Evolutionary conservation across 1,140 invertebrate species (phyloP), one percentile per base, ranked within the genome.

Genomic region (Hesperophylax magnus): DNA sequence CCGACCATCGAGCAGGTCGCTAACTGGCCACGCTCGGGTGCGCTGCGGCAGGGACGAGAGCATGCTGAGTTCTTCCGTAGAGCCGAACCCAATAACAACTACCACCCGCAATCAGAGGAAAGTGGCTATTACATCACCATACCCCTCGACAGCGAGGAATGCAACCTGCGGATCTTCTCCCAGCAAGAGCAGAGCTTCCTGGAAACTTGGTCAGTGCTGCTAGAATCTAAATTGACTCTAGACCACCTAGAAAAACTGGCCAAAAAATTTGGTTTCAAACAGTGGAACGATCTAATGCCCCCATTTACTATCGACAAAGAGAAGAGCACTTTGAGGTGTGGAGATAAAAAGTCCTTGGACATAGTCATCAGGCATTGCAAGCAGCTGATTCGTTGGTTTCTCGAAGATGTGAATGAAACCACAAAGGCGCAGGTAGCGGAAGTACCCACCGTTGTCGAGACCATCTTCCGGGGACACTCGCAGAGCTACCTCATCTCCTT

Each of bases 361-460:
- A 47, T 22, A 72, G 69, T 72, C 17, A 15, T 72, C 14, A 18
- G 39, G 9, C 34, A 22, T 22, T 20, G 7, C 2, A 72, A 72
- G 17, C 39, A 52, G 39, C 18, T 72, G 17, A 22, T 72, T 15
- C 69, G 69, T 11, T 53, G 69, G 69, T 72, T 47, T n/a, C 6
- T 17, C n/a, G 34, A 47, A 53, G 34, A 72, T 2, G 9, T 72
- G 18, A 53, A 2, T 7, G n/a, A 20, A 9, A 11, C 20, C 4
- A 24, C 31, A 9, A 20, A 3, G 69, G 31, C 18, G 17, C 47
- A 52, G 11, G 7, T 52, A 2, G 63, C 27, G 2, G 11, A 18
- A 2, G 2, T 72, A 11, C 69, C 69, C 14, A 52, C 69, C 47
- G 34, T n/a, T 9, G 22, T 53, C 6, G 9, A 72, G 18, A 22